Conservation (phyloP, 2,113 vertebrate genomes). For the Pteropus alecto region DNA sequence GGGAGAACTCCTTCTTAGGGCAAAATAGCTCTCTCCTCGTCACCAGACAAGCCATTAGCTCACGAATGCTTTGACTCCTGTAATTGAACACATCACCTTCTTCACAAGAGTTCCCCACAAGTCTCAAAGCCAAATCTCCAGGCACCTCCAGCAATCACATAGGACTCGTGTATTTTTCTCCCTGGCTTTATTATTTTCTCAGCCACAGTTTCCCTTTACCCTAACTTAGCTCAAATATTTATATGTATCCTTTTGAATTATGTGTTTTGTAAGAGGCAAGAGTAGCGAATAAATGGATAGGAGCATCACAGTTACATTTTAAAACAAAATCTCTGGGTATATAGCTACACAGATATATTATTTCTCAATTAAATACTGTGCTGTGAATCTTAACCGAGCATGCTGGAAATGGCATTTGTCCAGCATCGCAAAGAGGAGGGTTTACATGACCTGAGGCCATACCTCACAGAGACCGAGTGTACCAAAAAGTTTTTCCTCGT, state of each 20-base stretch:
- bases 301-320: neutral
- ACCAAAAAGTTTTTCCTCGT: neutral
- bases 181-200: neutral
- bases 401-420: neutral
- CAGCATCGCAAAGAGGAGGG: neutral
- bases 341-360: neutral
- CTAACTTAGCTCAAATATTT: neutral
- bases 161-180: neutral
- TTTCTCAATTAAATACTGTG: neutral
- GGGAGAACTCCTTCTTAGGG: neutral
- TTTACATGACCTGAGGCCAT: neutral
- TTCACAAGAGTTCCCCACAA: neutral
- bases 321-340: neutral
- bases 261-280: neutral
- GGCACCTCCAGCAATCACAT: neutral
- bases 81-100: rapidly evolving
- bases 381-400: neutral
- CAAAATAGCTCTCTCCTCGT: neutral
- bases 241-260: neutral
- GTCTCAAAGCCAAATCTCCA: neutral
- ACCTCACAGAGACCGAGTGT: neutral
- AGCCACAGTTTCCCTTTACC: neutral
- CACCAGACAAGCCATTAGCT: neutral
- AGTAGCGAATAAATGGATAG: neutral
- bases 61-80: neutral